These are phyloP conservation scores for Ariopsis seemanni DNA, from an alignment of 2,113 vertebrate species.

Conservation along the genomic window DNA sequence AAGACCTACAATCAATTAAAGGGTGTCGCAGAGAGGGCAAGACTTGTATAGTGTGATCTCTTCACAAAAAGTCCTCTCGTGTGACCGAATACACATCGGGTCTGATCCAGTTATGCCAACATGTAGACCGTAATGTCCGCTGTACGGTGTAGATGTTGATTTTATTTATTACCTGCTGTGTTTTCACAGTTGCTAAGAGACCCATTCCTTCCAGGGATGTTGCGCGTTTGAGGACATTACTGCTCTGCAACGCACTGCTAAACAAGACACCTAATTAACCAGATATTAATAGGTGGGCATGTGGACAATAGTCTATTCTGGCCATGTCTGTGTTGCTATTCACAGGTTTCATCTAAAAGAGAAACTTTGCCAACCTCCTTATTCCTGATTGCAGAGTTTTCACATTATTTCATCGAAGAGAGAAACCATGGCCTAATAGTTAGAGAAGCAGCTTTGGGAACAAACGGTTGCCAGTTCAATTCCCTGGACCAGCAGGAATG, in stretches of 20 bases:
- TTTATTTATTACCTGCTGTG: conserved; percentile 56
- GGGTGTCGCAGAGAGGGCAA: background rate
- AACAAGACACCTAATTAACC: conserved; percentile 33
- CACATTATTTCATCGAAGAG: no score
- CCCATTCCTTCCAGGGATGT: conserved; percentile 37
- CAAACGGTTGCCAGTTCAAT: no score
- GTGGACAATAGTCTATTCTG: conserved; percentile 1
- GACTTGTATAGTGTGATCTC: background rate
- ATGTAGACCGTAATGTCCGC: background rate
- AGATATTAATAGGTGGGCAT: conserved; percentile 4
- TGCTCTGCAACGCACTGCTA: conserved; percentile 4
- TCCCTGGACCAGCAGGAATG: no score
- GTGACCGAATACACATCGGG: background rate
- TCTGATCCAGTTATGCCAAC: conserved; percentile 7
- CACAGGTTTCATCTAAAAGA: background rate
- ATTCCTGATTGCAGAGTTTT: no score
- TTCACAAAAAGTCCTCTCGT: background rate
- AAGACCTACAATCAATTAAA: conserved; percentile 18
- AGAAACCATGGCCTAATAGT: no score
- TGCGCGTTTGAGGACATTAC: conserved; percentile 17
- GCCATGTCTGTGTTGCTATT: background rate
- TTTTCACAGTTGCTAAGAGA: conserved; percentile 59
- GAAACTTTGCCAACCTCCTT: no score
- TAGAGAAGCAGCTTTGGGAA: no score
- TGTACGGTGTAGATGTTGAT: conserved; percentile 30